A percentile compares a stretch with the other conserved stretches of the same genome.
Conservation (phyloP, 2,888 invertebrate species). For the Aphrophora alni region DNA sequence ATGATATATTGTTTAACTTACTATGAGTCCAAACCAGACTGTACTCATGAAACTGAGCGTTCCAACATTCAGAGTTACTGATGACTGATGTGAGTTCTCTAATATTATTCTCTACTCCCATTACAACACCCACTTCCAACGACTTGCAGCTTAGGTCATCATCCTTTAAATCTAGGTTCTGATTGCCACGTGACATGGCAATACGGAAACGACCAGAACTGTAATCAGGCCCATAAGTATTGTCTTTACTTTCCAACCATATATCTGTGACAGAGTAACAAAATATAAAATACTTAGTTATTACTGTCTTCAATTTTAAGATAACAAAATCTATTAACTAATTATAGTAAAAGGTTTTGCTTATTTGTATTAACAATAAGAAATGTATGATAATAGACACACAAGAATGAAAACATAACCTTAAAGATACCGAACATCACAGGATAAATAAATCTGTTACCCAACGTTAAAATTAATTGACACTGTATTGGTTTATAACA, state of each 20-base stretch:
- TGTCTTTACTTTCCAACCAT: conserved; percentile 56
- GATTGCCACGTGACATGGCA: conserved; percentile 60
- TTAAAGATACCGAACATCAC: too few relatives aligned
- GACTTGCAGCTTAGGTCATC: conserved; percentile 50
- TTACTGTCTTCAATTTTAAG: too few relatives aligned
- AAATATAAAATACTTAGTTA: too few relatives aligned
- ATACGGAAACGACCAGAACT: conserved; percentile 61
- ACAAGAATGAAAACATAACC: too few relatives aligned
- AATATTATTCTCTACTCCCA: conserved; percentile 49
- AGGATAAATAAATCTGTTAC: too few relatives aligned
- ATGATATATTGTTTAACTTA: too few relatives aligned
- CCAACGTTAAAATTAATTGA: too few relatives aligned
- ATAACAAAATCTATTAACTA: too few relatives aligned
- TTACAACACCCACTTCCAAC: conserved; percentile 55
- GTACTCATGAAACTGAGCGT: conserved; percentile 60
- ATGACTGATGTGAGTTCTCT: conserved; percentile 49
- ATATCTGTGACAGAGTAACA: conserved; percentile 54
- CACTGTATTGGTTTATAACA: too few relatives aligned
- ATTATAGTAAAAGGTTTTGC: too few relatives aligned
- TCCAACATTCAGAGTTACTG: conserved; percentile 52
- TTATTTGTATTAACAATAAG: too few relatives aligned
- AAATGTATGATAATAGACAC: too few relatives aligned
- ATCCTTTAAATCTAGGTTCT: conserved; percentile 25
- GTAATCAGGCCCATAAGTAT: conserved; percentile 52
- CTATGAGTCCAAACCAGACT: conserved; percentile 61